A percentile compares a stretch with the other conserved stretches of the same genome.
phyloP scores from a whole-genome alignment of 2,888 invertebrate species.

The Lordiphosa fenestrarum region DNA sequence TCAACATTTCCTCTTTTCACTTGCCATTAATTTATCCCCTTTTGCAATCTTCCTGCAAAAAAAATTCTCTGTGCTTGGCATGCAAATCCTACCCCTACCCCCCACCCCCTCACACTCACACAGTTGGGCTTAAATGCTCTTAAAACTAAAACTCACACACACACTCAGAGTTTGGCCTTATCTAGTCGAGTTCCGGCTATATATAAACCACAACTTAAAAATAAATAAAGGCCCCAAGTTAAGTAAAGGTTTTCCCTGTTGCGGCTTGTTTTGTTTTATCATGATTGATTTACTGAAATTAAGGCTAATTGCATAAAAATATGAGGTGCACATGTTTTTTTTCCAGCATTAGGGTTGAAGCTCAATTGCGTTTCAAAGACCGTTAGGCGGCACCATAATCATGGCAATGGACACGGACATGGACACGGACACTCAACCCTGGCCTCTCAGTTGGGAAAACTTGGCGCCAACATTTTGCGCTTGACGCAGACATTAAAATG shows the following conservation, averaged over 20 bases:
- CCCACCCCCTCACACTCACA: no score
- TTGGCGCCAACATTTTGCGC: constrained; percentile 68
- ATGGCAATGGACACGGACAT: constrained; percentile 48
- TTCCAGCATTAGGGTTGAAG: constrained; percentile 36
- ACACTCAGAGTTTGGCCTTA: constrained; percentile 18
- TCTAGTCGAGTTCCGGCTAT: constrained; percentile 35
- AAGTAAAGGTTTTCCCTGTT: constrained; percentile 28
- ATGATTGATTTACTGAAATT: constrained; percentile 68
- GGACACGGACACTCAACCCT: constrained; percentile 47
- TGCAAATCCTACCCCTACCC: constrained; percentile 40
- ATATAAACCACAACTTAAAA: constrained; percentile 29
- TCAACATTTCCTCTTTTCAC: constrained; percentile 40
- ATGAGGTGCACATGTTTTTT: constrained; percentile 62
- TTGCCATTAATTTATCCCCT: constrained; percentile 47
- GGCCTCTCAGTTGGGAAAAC: constrained; percentile 27
- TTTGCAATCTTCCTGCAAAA: constrained; percentile 15
- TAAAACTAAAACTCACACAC: constrained; percentile 34
- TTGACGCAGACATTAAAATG: constrained; percentile 74
- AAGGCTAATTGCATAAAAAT: constrained; percentile 70
- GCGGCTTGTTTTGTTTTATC: constrained; percentile 39
- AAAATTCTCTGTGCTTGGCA: constrained; percentile 45
- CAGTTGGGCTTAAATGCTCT: constrained; percentile 50
- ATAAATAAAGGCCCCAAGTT: constrained; percentile 23
- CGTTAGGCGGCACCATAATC: constrained; percentile 21
- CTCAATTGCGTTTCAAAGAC: constrained; percentile 33